Conservation (phyloP, 2,797 vertebrate species). For the Tympanoctomys barrerae region DNA sequence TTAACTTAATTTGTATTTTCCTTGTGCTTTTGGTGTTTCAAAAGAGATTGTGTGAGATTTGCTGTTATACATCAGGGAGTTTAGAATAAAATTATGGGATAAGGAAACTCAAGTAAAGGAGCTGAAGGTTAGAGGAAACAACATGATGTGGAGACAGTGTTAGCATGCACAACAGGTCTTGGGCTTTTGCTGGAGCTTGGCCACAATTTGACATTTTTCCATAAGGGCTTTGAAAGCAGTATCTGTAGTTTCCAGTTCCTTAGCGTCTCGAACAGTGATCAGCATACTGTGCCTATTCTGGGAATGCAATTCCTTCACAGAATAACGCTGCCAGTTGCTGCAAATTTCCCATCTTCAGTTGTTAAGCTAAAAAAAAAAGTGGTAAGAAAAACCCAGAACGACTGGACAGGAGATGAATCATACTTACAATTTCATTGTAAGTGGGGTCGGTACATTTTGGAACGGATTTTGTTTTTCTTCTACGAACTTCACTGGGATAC, state of each 20-base stretch:
- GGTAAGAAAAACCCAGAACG: conserved; percentile 68
- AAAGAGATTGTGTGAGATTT: conserved; percentile 24
- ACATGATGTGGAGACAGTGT: not conserved
- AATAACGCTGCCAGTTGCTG: conserved; percentile 38
- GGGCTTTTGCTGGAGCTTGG: not conserved
- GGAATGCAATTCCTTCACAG: conserved; percentile 36
- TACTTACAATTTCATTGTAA: conserved; percentile 94
- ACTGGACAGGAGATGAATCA: not conserved
- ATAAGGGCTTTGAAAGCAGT: conserved; percentile 3
- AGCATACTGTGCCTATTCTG: conserved; percentile 49
- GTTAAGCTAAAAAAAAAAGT: conserved; percentile 63
- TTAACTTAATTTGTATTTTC: conserved; percentile 3
- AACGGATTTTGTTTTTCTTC: conserved; percentile 93
- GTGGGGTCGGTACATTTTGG: conserved; percentile 92
- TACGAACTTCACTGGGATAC: conserved; percentile 88
- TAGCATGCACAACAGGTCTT: not conserved
- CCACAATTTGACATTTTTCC: conserved; percentile 19
- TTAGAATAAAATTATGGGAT: not conserved
- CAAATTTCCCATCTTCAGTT: conserved; percentile 28
- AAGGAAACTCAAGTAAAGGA: conserved; percentile 43
- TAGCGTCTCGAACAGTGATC: conserved; percentile 1
- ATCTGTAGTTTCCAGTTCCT: conserved; percentile 45
- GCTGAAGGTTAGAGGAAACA: conserved; percentile 22
- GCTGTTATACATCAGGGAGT: not conserved
- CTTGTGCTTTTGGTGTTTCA: not conserved